Evolutionary conservation across 2,113 vertebrate species (phyloP).

Genomic region (Hippocampus guttulatus): DNA sequence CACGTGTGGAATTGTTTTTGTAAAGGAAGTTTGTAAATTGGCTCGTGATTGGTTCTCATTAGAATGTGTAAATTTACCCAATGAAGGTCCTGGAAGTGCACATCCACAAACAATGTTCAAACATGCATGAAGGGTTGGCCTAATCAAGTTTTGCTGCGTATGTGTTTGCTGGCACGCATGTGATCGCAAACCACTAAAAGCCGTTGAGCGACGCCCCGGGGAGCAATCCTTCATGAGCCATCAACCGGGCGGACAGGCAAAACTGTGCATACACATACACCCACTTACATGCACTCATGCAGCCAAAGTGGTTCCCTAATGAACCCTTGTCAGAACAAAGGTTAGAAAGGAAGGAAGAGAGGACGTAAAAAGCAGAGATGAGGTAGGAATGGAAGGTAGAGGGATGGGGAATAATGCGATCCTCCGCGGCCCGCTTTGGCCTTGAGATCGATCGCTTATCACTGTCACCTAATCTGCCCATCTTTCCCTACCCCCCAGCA

Average conservation of each 20-base stretch:
- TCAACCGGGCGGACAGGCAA: constrained; percentile 62
- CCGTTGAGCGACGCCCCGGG: constrained; percentile 64
- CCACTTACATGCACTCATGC: constrained; percentile 46
- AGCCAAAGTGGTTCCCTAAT: constrained; percentile 67
- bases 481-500: constrained; percentile 38
- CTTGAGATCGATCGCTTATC: constrained; percentile 71
- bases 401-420: constrained; percentile 5
- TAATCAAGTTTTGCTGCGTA: constrained; percentile 30
- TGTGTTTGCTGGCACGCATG: constrained; percentile 32
- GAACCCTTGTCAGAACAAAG: constrained; percentile 66
- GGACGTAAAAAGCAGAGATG: constrained; percentile 30
- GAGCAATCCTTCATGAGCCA: constrained; percentile 65
- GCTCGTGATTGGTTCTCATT: background rate
- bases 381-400: constrained; percentile 3
- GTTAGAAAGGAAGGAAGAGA: constrained; percentile 40
- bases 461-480: constrained; percentile 70
- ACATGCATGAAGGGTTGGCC: constrained; percentile 14
- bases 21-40: background rate
- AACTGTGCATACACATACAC: constrained; percentile 45
- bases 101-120: constrained; percentile 9
- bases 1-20: background rate
- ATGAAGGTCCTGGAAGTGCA: background rate
- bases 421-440: constrained; percentile 55
- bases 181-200: constrained; percentile 63
- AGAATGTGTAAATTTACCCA: background rate